Conservation (phyloP, 2,113 vertebrate genomes). For the Psophia crepitans region DNA sequence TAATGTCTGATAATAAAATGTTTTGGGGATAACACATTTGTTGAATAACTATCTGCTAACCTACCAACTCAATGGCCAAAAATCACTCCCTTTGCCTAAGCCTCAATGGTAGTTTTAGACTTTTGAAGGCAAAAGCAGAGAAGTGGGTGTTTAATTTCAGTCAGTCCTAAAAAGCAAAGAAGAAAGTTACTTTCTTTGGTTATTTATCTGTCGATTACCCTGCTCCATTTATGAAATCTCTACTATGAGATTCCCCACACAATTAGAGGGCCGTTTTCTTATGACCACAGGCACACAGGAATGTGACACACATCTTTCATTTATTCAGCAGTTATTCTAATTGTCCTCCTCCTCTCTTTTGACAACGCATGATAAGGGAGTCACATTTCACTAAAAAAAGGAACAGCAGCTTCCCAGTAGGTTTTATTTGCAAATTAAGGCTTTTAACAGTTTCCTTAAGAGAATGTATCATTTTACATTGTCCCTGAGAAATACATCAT, state of each 20-base stretch:
- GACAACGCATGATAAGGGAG: not conserved
- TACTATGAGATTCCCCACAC: not conserved
- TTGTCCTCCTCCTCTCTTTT: not conserved
- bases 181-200: not conserved
- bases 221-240: not conserved
- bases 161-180: not conserved
- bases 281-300: not conserved
- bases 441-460: not conserved
- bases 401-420: not conserved
- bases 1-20: not conserved
- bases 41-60: not conserved
- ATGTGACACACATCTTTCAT: not conserved
- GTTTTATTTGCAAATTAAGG: not conserved
- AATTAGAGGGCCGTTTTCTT: constrained; percentile 10
- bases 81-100: not conserved
- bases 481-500: not conserved
- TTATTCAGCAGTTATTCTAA: constrained; percentile 4
- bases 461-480: not conserved
- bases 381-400: not conserved
- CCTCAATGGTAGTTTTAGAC: not conserved
- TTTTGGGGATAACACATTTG: accelerated
- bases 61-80: not conserved
- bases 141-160: not conserved
- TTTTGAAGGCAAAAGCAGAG: not conserved
- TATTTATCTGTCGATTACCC: not conserved